These are phyloP conservation scores for Lacanobia wlatinum DNA, from an alignment of 2,888 invertebrate genomes.

Conservation along the genomic window DNA sequence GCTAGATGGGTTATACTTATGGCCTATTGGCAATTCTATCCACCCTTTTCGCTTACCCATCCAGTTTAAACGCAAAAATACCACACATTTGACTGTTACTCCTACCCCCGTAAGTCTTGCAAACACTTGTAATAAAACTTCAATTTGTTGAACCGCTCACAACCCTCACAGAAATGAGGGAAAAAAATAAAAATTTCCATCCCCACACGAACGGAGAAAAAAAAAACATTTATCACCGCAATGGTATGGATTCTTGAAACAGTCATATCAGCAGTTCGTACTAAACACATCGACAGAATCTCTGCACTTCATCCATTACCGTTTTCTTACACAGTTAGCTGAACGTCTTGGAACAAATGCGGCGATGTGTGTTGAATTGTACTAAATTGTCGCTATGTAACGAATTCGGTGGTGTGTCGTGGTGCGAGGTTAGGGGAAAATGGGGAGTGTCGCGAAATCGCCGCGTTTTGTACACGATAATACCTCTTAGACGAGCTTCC, in stretches of 20 bases:
- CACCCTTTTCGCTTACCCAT: constrained; percentile 26
- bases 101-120: constrained; percentile 43
- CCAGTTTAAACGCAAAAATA: constrained; percentile 4
- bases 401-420: constrained; percentile 6
- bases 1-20: constrained; percentile 12
- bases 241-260: constrained; percentile 63
- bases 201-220: constrained; percentile 50
- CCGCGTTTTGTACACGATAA: constrained; percentile 82
- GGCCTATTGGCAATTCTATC: background rate
- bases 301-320: constrained; percentile 34
- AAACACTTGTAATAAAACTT: constrained; percentile 60
- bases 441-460: constrained; percentile 75
- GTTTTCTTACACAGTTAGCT: constrained; percentile 5
- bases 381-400: constrained; percentile 21
- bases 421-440: constrained; percentile 56
- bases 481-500: constrained; percentile 69
- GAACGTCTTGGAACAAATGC: constrained; percentile 16
- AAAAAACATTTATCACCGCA: constrained; percentile 69
- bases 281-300: constrained; percentile 16
- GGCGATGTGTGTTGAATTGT: constrained; percentile 44
- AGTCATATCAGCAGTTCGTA: constrained; percentile 61
- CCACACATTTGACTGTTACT: constrained; percentile 25
- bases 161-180: constrained; percentile 37
- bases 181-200: constrained; percentile 61
- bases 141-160: constrained; percentile 58